Conservation (phyloP, 2,113 vertebrate species). For the Microtus montanus region DNA sequence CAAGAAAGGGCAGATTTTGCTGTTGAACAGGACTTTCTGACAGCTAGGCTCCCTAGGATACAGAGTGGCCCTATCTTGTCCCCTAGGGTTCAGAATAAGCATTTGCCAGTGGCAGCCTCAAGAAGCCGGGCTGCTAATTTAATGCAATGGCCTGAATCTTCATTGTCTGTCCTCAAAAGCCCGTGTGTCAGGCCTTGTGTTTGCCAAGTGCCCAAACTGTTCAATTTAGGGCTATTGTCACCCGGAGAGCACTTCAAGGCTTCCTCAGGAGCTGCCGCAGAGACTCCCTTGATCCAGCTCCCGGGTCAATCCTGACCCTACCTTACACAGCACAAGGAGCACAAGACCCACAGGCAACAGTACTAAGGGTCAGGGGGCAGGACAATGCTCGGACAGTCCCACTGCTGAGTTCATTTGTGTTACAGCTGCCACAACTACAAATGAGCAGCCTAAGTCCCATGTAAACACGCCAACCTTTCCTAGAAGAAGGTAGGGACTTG, state of each 20-base stretch:
- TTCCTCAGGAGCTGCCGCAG: background rate
- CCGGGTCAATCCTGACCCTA: background rate
- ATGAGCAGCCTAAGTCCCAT: background rate
- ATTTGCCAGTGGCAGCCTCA: background rate
- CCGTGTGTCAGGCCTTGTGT: background rate
- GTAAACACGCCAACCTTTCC: slow-evolving; percentile 48
- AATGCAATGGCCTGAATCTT: slow-evolving; percentile 16
- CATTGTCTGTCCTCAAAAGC: background rate
- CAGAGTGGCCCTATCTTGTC: background rate
- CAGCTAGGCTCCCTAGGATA: background rate
- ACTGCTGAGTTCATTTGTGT: background rate
- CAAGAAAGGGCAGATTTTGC: background rate
- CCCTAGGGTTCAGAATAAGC: background rate
- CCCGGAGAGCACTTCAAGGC: background rate
- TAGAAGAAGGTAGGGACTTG: background rate
- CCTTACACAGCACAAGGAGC: fast-evolving
- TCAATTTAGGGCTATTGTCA: background rate
- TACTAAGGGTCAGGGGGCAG: fast-evolving
- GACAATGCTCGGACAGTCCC: background rate
- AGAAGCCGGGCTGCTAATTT: background rate
- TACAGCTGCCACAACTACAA: background rate
- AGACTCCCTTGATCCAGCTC: background rate
- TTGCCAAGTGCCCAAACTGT: background rate
- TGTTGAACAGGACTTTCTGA: background rate
- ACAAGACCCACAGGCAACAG: background rate